Conservation (phyloP, 2,113 vertebrate species). For the Gobius niger region DNA sequence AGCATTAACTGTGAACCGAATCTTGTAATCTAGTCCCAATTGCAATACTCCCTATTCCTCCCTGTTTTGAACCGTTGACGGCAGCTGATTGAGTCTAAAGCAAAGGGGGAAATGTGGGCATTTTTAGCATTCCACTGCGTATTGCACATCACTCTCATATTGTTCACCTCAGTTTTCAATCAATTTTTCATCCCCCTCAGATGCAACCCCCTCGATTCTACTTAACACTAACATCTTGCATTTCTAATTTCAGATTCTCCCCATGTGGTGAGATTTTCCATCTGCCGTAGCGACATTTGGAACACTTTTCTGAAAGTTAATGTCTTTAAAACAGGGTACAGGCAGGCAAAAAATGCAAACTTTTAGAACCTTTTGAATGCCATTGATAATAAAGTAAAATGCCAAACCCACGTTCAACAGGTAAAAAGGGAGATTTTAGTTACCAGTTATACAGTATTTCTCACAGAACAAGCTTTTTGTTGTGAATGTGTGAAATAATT, state of each 20-base stretch:
- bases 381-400: slow-evolving; percentile 16
- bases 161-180: slow-evolving; percentile 75
- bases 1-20: too few relatives aligned
- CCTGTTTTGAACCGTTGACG: slow-evolving; percentile 67
- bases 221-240: slow-evolving; percentile 62
- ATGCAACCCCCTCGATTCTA: slow-evolving; percentile 56
- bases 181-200: slow-evolving; percentile 69
- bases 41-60: slow-evolving; percentile 63
- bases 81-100: slow-evolving; percentile 39
- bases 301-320: slow-evolving; percentile 30
- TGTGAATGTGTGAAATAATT: background rate
- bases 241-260: slow-evolving; percentile 58
- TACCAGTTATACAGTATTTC: background rate
- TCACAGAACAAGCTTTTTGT: background rate
- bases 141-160: slow-evolving; percentile 65
- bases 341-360: background rate
- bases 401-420: background rate
- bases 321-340: slow-evolving; percentile 28
- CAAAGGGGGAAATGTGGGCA: slow-evolving; percentile 58
- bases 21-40: too few relatives aligned
- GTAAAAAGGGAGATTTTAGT: background rate
- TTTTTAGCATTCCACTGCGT: slow-evolving; percentile 59
- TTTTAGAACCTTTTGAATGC: slow-evolving; percentile 6
- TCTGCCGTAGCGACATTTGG: slow-evolving; percentile 49
- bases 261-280: slow-evolving; percentile 44